These are phyloP conservation scores for Ochropleura leucogaster DNA, from an alignment of 2,888 invertebrate genomes.

Conservation along the genomic window DNA sequence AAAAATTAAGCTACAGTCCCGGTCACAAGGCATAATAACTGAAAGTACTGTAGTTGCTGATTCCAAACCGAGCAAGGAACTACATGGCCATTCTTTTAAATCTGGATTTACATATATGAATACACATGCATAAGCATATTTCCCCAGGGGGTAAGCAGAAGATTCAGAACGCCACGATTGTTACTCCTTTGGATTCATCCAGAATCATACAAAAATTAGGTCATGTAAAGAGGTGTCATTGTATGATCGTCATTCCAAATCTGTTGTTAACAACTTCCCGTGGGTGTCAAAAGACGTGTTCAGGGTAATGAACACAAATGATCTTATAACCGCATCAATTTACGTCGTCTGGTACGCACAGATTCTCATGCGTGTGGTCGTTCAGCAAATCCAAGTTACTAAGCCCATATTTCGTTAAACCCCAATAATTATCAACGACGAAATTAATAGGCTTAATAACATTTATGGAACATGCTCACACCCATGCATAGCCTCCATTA, in stretches of 20 bases:
- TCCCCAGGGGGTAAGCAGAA: neutral
- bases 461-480: conserved; percentile 50
- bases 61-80: too few species aligned
- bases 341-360: conserved; percentile 7
- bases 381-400: conserved; percentile 10
- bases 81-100: neutral
- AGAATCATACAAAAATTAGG: neutral
- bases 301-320: conserved; percentile 25
- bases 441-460: conserved; percentile 43
- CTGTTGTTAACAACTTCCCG: neutral
- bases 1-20: too few species aligned
- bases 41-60: too few species aligned
- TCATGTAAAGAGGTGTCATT: neutral
- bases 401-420: conserved; percentile 29
- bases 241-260: neutral
- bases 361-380: conserved; percentile 26
- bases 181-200: neutral
- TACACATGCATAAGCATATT: too few species aligned
- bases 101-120: too few species aligned
- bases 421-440: conserved; percentile 48
- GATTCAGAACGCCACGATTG: neutral
- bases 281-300: neutral
- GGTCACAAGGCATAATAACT: too few species aligned
- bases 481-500: conserved; percentile 50
- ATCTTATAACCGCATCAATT: conserved; percentile 29